Percentiles rank a stretch among this genome's conserved stretches.
Evolutionary conservation across 2,888 invertebrate species (phyloP).

Genomic region (Embidobia sp.): DNA sequence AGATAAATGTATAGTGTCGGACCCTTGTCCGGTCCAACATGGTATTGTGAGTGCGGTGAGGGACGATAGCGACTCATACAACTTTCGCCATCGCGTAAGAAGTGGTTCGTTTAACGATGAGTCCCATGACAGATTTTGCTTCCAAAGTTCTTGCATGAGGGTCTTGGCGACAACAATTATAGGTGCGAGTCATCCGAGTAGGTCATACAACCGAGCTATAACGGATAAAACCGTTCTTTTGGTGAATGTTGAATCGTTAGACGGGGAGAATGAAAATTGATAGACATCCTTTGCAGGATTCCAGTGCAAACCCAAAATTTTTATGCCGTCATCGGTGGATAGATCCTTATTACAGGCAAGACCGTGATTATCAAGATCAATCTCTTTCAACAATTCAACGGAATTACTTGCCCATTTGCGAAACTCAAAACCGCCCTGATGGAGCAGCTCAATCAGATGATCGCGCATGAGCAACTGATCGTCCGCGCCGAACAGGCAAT

Average conservation of each 20-base stretch:
- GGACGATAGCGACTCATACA: no score
- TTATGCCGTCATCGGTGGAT: not conserved
- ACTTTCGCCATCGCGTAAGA: no score
- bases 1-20: no score
- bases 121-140: no score
- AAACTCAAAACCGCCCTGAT: not conserved
- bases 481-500: not conserved
- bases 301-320: not conserved
- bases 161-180: not conserved
- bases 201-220: not conserved
- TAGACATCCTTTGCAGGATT: not conserved
- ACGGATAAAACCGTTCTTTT: not conserved
- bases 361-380: conserved; percentile 4
- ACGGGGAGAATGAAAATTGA: not conserved
- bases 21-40: no score
- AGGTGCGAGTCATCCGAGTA: not conserved
- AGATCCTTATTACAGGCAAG: not conserved
- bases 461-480: not conserved
- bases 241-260: not conserved
- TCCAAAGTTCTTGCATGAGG: not conserved
- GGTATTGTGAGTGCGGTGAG: no score
- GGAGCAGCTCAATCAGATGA: no score
- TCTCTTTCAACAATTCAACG: not conserved
- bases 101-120: no score
- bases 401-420: not conserved